Evolutionary conservation across 2,888 invertebrate species (phyloP), one percentile per base, ranked within the genome.

Genomic region (Microctonus hyperodae): DNA sequence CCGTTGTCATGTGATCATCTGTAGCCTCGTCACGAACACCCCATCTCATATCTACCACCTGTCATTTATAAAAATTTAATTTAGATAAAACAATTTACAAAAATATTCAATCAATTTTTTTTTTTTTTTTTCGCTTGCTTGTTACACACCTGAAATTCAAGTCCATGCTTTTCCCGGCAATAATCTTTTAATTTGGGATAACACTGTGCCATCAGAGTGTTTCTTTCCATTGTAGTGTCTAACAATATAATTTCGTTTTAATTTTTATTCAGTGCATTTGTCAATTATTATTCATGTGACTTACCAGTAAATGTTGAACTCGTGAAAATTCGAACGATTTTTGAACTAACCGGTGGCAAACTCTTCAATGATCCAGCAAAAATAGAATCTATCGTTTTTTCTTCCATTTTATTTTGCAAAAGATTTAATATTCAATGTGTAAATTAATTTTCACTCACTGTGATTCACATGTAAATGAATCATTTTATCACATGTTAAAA

Each of bases 1-100:
- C 96, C 0, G 98, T 98, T 22, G 98, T 98, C 97, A 97, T 97
- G 86, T 98, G 98, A 89, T 98, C 98, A 79, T 98, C 98, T 0
- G 98, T 98, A 0, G 98, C 97, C 85, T 98, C 98, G 80, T 98
- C 98, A 78, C 98, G 87, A 0, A 98, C 97, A 5, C 98, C 98
- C 98, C 98, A 98, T 78, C 98, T 88, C 98, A 98, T 98, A 85
- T 98, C 98, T 31, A 98, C 98, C 2, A 98, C 97, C 96, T 96
- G 25, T 22, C 31, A 67, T 51, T 33, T 40, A 20, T 20, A 48
- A 59, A 56, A 60, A 58, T 53, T 31, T 10, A 40, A 16, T 11
- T 11, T 44, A 13, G 40, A 23, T 6, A 13, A 57, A 48, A 50
- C 4, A 37, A 37, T 22, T 25, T 22, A 51, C 23, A 57, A 31